Evolutionary conservation across 2,797 vertebrate genomes (phyloP).

Genomic region (Falco concolor): DNA sequence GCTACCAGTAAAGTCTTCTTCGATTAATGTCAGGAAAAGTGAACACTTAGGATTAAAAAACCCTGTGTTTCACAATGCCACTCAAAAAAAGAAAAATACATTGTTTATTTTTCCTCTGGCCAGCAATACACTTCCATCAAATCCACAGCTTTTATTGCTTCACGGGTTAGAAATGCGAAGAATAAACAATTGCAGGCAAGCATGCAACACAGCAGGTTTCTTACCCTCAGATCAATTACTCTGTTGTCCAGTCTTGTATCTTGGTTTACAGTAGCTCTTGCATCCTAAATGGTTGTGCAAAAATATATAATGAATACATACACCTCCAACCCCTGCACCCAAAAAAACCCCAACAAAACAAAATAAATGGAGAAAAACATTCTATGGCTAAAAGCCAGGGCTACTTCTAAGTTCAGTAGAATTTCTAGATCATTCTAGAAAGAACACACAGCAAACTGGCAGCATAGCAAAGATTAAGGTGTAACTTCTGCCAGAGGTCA

Average conservation of each 20-base stretch:
- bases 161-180: neutral
- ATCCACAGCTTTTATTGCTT: neutral
- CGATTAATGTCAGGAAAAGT: neutral
- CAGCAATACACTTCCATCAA: neutral
- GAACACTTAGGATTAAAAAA: neutral
- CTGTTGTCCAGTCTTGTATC: constrained; percentile 97
- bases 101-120: neutral
- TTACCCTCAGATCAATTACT: constrained; percentile 96
- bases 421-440: neutral
- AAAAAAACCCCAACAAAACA: neutral
- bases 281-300: constrained; percentile 80
- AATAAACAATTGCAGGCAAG: neutral
- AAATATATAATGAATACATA: neutral
- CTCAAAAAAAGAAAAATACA: neutral
- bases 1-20: neutral
- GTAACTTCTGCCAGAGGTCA: neutral
- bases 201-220: neutral
- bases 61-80: neutral
- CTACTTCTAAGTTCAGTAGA: neutral
- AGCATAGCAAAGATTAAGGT: neutral
- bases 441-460: neutral
- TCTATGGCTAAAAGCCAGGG: neutral
- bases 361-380: neutral
- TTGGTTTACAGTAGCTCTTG: constrained; percentile 97
- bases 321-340: neutral